Conservation (phyloP, 2,797 vertebrate species). For the Peromyscus attwateri region DNA sequence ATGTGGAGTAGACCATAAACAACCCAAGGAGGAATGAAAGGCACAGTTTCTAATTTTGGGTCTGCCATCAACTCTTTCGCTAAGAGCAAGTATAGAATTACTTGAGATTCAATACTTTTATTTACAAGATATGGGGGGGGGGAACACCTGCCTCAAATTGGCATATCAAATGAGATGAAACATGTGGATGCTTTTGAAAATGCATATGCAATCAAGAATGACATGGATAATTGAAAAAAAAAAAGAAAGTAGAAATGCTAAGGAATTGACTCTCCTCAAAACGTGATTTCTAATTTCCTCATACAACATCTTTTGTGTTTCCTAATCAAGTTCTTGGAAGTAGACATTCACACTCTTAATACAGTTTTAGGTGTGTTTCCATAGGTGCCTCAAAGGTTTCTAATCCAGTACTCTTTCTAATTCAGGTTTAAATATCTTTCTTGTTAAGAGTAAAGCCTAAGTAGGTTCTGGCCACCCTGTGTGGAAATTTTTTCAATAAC, state of each 20-base stretch:
- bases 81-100: conserved; percentile 67
- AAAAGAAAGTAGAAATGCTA: conserved; percentile 25
- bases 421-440: conserved; percentile 38
- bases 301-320: background rate
- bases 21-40: background rate
- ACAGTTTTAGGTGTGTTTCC: background rate
- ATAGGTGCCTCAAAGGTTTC: background rate
- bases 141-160: conserved; percentile 57
- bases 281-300: background rate
- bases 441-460: conserved; percentile 27
- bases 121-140: conserved; percentile 59
- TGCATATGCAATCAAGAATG: conserved; percentile 34
- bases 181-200: conserved; percentile 58
- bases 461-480: background rate
- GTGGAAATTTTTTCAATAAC: conserved; percentile 58
- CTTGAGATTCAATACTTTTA: conserved; percentile 63
- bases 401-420: background rate
- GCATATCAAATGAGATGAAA: conserved; percentile 56
- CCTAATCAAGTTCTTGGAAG: background rate
- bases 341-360: background rate
- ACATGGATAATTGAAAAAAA: background rate
- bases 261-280: background rate
- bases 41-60: conserved; percentile 1
- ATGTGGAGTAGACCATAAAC: background rate
- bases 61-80: conserved; percentile 21